Percentiles rank a stretch among this genome's conserved stretches.
Evolutionary conservation across 2,113 vertebrate species (phyloP).

Genomic region (Brienomyrus longianalis): DNA sequence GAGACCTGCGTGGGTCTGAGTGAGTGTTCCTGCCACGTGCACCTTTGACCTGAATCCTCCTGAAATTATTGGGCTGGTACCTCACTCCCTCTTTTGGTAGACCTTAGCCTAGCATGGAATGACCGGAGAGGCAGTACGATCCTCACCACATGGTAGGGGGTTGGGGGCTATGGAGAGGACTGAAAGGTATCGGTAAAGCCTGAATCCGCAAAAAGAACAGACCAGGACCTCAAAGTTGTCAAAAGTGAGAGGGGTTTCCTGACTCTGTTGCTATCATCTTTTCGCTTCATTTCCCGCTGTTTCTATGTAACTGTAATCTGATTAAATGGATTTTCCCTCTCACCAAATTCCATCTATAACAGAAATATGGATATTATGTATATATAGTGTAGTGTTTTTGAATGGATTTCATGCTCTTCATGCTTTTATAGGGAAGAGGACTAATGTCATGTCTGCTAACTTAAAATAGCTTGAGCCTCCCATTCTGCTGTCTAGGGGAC

Average conservation of each 20-base stretch:
- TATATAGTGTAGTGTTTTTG: neutral
- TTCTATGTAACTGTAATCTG: neutral
- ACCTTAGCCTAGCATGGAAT: neutral
- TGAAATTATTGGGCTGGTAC: neutral
- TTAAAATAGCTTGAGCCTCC: neutral
- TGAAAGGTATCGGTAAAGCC: neutral
- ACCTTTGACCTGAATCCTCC: neutral
- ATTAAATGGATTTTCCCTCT: neutral
- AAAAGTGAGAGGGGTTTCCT: neutral
- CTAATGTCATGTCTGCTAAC: neutral
- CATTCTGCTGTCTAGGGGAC: neutral
- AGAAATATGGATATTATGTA: neutral
- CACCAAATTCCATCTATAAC: neutral
- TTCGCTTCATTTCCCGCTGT: no score
- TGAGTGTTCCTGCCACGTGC: neutral
- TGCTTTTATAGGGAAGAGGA: neutral
- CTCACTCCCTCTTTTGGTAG: neutral
- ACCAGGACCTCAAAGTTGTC: neutral
- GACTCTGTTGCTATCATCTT: neutral
- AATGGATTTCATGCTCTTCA: neutral
- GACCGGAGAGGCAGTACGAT: neutral
- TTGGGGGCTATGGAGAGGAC: neutral
- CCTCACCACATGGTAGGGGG: neutral
- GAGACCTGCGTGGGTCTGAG: neutral
- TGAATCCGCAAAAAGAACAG: neutral